These are phyloP conservation scores for Litoditis marina DNA, from an alignment of 2,888 invertebrate genomes.

Conservation along the genomic window DNA sequence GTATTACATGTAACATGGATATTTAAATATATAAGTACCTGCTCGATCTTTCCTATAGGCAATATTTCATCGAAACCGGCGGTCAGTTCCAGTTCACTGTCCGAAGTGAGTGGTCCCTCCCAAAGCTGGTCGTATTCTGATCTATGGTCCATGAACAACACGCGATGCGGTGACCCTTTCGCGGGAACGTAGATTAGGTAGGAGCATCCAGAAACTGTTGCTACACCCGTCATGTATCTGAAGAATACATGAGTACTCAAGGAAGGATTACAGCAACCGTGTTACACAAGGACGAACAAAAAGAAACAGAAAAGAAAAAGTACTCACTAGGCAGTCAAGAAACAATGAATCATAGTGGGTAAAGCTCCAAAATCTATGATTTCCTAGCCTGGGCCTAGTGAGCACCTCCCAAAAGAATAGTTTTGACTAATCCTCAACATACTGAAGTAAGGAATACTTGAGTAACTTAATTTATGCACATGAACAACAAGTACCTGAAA, in stretches of 20 bases:
- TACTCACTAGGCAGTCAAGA: too few relatives aligned
- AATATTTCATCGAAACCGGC: slow-evolving; percentile 45
- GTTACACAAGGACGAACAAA: too few relatives aligned
- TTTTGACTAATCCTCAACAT: neutral
- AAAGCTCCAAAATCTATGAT: too few relatives aligned
- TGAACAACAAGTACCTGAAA: slow-evolving; percentile 33
- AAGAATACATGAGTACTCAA: too few relatives aligned
- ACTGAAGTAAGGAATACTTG: too few relatives aligned
- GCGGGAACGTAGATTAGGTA: slow-evolving; percentile 33
- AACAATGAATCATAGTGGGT: too few relatives aligned
- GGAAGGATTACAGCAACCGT: too few relatives aligned
- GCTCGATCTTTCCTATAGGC: slow-evolving; percentile 35
- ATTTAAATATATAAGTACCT: too few relatives aligned
- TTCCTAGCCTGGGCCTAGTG: too few relatives aligned
- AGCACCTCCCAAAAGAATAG: too few relatives aligned
- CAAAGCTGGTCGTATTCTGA: slow-evolving; percentile 45
- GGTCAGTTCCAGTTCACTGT: slow-evolving; percentile 28
- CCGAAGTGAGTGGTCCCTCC: slow-evolving; percentile 37
- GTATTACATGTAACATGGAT: too few relatives aligned
- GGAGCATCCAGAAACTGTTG: slow-evolving; percentile 28
- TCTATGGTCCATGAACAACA: slow-evolving; percentile 44
- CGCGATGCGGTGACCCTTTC: slow-evolving; percentile 4
- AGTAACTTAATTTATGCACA: neutral
- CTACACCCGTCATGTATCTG: slow-evolving; percentile 50
- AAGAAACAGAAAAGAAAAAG: too few relatives aligned